Evolutionary conservation across 2,888 invertebrate genomes (phyloP), one percentile per base, ranked within the genome.

Genomic region (Acanthosepion pharaonis): DNA sequence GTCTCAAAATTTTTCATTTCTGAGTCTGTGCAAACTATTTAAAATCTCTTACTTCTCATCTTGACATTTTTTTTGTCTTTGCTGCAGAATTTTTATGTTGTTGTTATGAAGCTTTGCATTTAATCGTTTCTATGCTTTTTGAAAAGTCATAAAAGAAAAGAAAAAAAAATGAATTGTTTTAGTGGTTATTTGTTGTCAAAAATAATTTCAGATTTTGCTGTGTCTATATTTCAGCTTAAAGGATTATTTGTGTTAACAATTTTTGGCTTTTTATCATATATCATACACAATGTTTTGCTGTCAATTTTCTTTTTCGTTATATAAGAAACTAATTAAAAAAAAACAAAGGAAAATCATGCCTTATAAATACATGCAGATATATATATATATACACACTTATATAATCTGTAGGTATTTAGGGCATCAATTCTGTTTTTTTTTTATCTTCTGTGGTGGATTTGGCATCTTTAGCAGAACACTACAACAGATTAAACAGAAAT

Each of bases 151-250:
- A 78, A 78, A 78, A 78, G n/a, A 78, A 28, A 11, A n/a, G 9
- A 78, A 78, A n/a, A 78, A 78, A 78, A 78, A 9, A 78, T 15
- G 20, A 78, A 78, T 33, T 11, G 33, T n/a, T 78, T 78, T 78
- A 33, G 78, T n/a, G n/a, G 5, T 78, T 78, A 78, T 78, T 78
- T 78, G 78, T 78, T 78, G 78, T 78, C 78, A 78, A 78, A 78
- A 33, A 78, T 78, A 78, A n/a, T 78, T 78, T n/a, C n/a, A n/a
- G 33, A n/a, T n/a, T 78, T 78, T 78, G 78, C n/a, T 33, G 33
- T 78, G 78, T 78, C 78, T 78, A 78, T 78, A 78, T 78, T 78
- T 78, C 78, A 78, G 33, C 78, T 78, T 78, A 78, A 78, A n/a
- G n/a, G 78, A 78, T 78, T 78, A 78, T 18, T 78, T 78, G n/a